These are phyloP conservation scores for Brenthis hecate DNA, from an alignment of 2,888 invertebrate genomes.

Conservation along the genomic window DNA sequence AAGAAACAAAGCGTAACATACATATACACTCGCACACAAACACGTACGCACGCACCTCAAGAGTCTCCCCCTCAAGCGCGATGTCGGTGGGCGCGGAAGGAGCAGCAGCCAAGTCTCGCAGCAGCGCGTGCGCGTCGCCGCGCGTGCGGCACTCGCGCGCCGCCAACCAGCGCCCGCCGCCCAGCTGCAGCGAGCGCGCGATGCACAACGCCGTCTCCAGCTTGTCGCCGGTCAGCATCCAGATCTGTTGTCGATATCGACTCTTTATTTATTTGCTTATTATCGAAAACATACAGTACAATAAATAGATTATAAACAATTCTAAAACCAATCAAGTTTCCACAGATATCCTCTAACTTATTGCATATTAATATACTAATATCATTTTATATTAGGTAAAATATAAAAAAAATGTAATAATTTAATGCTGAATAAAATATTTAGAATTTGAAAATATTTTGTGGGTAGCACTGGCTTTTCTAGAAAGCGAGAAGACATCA, in stretches of 20 bases:
- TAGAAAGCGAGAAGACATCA: no score
- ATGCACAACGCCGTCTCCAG: conserved; percentile 99
- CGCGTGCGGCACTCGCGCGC: conserved; percentile 56
- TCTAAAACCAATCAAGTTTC: no score
- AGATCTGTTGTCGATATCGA: conserved; percentile 81
- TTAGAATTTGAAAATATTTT: no score
- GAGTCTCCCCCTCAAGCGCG: conserved; percentile 74
- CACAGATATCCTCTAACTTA: no score
- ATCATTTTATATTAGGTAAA: no score
- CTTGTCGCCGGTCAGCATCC: conserved; percentile 97
- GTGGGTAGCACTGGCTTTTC: no score
- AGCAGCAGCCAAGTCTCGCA: conserved; percentile 49
- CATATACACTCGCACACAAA: neutral
- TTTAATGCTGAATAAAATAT: no score
- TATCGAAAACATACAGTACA: no score
- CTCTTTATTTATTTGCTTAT: neutral
- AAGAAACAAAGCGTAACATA: neutral
- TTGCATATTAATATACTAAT: no score
- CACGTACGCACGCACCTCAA: conserved; percentile 55
- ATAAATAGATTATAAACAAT: no score
- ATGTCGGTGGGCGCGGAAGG: conserved; percentile 54
- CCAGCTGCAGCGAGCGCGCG: conserved; percentile 96
- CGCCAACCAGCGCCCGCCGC: conserved; percentile 55
- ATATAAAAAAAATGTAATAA: no score
- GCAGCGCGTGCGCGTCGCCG: conserved; percentile 58